Percentiles rank a stretch among this genome's conserved stretches.
Evolutionary conservation across 2,797 vertebrate species (phyloP).

Genomic region (Eidolon dupreanum): DNA sequence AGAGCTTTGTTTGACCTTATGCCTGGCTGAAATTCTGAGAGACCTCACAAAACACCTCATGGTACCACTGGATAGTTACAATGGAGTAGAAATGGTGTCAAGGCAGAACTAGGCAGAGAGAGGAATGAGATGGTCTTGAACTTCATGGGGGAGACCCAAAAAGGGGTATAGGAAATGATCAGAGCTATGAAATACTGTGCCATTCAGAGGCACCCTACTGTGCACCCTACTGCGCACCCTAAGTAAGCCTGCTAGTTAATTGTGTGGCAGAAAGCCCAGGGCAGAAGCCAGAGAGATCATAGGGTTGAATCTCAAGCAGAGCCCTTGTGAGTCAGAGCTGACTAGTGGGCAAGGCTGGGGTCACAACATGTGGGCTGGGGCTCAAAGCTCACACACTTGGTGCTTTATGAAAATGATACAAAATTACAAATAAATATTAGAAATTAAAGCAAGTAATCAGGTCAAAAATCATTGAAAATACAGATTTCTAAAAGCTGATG

Average conservation of each 20-base stretch:
- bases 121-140: not conserved
- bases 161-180: not conserved
- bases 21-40: not conserved
- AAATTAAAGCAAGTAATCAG: not conserved
- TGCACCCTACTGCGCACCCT: rapidly evolving
- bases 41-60: not conserved
- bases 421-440: not conserved
- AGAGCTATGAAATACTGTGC: not conserved
- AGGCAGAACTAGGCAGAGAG: not conserved
- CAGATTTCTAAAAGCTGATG: not conserved
- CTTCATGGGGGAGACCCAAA: not conserved
- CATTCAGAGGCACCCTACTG: no score
- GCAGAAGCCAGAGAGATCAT: not conserved
- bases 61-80: not conserved
- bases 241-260: not conserved
- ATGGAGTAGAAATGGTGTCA: not conserved
- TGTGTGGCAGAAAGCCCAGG: not conserved
- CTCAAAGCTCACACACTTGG: not conserved
- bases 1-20: not conserved
- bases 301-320: not conserved
- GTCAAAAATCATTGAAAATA: not conserved
- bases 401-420: not conserved
- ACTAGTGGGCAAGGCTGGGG: no score
- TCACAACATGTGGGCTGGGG: not conserved
- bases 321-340: not conserved